phyloP scores from a whole-genome alignment of 2,113 vertebrate species.

The Orycteropus afer region DNA sequence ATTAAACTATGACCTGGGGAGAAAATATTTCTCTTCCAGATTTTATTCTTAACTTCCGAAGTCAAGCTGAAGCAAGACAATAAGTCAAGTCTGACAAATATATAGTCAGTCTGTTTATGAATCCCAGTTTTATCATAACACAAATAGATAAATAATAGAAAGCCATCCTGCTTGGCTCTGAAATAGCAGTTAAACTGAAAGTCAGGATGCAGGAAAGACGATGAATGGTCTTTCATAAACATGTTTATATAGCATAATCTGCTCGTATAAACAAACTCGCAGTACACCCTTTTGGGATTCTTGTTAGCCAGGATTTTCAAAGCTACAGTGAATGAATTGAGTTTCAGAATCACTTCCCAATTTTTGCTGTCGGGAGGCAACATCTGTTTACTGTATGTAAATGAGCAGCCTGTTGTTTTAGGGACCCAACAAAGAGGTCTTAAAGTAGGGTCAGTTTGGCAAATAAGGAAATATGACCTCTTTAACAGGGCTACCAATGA shows the following conservation, averaged over 20 bases:
- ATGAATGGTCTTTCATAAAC: conserved; percentile 79
- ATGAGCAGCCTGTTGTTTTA: conserved; percentile 86
- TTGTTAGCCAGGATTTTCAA: conserved; percentile 78
- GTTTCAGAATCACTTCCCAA: conserved; percentile 86
- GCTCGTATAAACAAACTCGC: conserved; percentile 82
- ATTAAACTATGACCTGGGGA: conserved; percentile 76
- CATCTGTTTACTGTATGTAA: conserved; percentile 88
- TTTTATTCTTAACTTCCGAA: conserved; percentile 72
- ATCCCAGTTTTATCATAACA: conserved; percentile 75
- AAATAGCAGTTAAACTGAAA: conserved; percentile 72
- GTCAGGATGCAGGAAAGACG: conserved; percentile 73
- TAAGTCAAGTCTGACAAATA: conserved; percentile 69
- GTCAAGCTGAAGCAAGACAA: conserved; percentile 67
- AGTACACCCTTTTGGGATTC: conserved; percentile 80
- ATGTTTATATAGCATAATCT: conserved; percentile 80
- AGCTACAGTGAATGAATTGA: conserved; percentile 80
- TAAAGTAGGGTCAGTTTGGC: conserved; percentile 67
- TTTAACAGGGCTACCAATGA: conserved; percentile 49
- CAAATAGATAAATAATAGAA: conserved; percentile 77
- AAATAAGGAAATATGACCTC: conserved; percentile 27
- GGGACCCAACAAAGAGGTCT: conserved; percentile 65
- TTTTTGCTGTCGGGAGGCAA: conserved; percentile 79
- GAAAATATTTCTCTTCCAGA: conserved; percentile 62
- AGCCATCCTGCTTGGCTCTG: conserved; percentile 66
- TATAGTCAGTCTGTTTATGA: conserved; percentile 67